Base-by-base conservation (phyloP, 2,113 vertebrate species). In the Bufo bufo region DNA sequence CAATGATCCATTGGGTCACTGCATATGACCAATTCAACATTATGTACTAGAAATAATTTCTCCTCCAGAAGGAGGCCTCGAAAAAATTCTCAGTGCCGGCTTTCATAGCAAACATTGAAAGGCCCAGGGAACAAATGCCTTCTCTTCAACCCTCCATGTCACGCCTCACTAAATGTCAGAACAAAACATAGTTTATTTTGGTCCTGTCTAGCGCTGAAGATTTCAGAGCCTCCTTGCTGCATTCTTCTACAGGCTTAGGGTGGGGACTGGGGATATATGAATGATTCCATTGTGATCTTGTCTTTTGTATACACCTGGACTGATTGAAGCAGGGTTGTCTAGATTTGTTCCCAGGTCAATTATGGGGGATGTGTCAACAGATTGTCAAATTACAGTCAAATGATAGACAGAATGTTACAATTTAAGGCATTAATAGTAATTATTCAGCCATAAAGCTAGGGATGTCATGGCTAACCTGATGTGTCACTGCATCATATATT, bases 211-310 rank as follows among this genome's bases (percentile, higher is more conserved):
- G n/a, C 65, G 14, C 66, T 45, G 4, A 45, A 14, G 14, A 66
- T 66, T 66, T 72, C 56, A 8, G 56, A 58, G 56, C 13, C 56
- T 58, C 52, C 52, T 52, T 9, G 69, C 23, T 43, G 69, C 69
- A 72, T 72, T 72, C 69, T 72, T 72, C 65, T 69, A 23, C 65
- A 72, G 69, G 45, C 33, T 16, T 72, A 72, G 69, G 33, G 69
- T 72, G 69, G 69, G 33, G 69, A 43, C 33, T 13, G 33, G 12
- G 4, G 33, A 72, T 72, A 14, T 72, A 45, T 72, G 69, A 72
- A 72, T 72, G 69, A 45, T 72, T 45, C 69, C 69, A 43, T 72
- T 72, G 69, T 72, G 69, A 72, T 72, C 69, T 45, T 45, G 69
- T 72, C 33, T 4, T 33, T 33, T 43, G 33, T 58, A 45, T 19